These are phyloP conservation scores for Oceanodroma leucorhoa DNA, from an alignment of 2,797 vertebrate genomes.

Conservation along the genomic window DNA sequence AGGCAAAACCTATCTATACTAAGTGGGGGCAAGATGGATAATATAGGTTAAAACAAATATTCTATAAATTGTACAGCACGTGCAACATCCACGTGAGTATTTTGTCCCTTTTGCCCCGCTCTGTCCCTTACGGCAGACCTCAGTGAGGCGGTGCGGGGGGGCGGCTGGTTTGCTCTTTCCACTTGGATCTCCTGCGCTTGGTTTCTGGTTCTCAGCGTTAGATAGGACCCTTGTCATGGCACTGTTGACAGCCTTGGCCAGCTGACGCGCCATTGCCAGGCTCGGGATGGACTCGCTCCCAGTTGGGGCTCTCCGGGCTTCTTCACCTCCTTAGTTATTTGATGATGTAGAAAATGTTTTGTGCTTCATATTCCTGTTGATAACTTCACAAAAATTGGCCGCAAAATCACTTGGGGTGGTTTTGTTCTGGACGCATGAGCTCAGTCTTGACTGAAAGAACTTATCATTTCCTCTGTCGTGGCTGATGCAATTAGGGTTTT, in stretches of 20 bases:
- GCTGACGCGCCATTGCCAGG: fast-evolving
- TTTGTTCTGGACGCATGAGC: neutral
- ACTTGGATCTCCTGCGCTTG: neutral
- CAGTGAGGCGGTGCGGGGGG: too few species aligned
- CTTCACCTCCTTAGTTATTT: neutral
- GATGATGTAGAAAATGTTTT: neutral
- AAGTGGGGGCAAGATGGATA: neutral
- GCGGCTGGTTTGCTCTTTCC: neutral
- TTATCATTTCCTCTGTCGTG: fast-evolving
- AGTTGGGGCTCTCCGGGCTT: fast-evolving
- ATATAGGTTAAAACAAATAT: neutral
- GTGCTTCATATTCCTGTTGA: neutral
- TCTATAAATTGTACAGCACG: neutral
- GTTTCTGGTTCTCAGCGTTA: neutral
- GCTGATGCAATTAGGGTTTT: neutral
- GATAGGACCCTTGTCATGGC: neutral
- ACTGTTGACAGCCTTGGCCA: neutral
- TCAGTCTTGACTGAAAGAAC: neutral
- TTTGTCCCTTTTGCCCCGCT: neutral
- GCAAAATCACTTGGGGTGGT: neutral
- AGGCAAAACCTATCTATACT: neutral
- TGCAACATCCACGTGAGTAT: neutral
- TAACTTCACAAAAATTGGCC: neutral
- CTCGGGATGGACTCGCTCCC: neutral
- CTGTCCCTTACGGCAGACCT: neutral